Conservation (phyloP, 92 coral and sea anemone genomes). For the Zoanthus sociatus region DNA sequence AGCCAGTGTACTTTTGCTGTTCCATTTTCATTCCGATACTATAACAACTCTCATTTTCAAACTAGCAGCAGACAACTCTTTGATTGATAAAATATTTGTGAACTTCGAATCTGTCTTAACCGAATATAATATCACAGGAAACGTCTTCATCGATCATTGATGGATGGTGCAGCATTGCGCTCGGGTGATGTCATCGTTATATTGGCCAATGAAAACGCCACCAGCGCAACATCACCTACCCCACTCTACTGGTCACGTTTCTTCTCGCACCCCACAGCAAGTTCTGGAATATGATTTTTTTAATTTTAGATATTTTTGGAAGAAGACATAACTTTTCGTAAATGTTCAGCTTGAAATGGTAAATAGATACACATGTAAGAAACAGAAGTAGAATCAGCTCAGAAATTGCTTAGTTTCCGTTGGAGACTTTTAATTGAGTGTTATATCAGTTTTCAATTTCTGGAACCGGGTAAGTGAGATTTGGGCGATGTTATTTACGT, state of each 20-base stretch:
- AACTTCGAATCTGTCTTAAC: neutral
- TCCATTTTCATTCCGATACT: neutral
- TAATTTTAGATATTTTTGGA: no score
- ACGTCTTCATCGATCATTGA: neutral
- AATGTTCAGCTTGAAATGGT: neutral
- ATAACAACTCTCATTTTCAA: neutral
- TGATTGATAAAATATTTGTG: constrained; percentile 1
- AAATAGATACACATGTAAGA: no score
- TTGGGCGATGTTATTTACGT: no score
- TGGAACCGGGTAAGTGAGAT: no score
- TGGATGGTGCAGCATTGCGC: neutral
- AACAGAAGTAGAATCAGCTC: no score
- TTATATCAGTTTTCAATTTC: no score
- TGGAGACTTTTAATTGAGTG: no score
- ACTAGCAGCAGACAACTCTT: constrained; percentile 4
- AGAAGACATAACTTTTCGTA: neutral
- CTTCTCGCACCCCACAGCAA: neutral
- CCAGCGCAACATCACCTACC: neutral
- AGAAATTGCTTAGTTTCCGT: no score
- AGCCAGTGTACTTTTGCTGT: neutral
- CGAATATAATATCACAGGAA: constrained; percentile 28
- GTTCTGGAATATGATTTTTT: neutral
- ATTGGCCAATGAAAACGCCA: constrained; percentile 23
- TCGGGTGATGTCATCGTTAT: constrained; percentile 3
- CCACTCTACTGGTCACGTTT: constrained; percentile 17